These are phyloP conservation scores for Trachymyrmex cornetzi DNA, from an alignment of 1,140 invertebrate species.

Conservation along the genomic window DNA sequence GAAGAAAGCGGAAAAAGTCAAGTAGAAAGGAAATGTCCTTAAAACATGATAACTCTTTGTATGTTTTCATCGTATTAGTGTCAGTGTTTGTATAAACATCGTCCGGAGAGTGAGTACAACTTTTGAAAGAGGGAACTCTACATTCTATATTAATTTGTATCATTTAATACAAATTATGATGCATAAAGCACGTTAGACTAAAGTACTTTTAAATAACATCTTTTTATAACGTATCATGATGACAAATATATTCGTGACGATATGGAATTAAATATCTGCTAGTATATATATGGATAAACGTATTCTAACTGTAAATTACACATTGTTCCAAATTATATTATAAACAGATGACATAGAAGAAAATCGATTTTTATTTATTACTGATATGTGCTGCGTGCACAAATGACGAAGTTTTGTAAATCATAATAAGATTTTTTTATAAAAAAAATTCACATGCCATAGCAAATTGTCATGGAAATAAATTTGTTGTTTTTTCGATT, in stretches of 20 bases:
- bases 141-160: constrained; percentile 27
- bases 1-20: constrained; percentile 94
- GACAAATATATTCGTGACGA: constrained; percentile 13
- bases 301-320: constrained; percentile 51
- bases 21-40: constrained; percentile 95
- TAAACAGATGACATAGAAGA: constrained; percentile 49
- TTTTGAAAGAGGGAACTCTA: constrained; percentile 33
- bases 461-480: constrained; percentile 46
- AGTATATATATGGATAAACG: constrained; percentile 46
- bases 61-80: constrained; percentile 28
- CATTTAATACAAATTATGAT: constrained; percentile 31
- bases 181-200: constrained; percentile 3
- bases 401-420: constrained; percentile 70
- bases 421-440: constrained; percentile 72
- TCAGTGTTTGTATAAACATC: constrained; percentile 62
- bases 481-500: constrained; percentile 26
- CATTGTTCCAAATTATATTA: constrained; percentile 40
- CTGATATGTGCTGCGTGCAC: background rate
- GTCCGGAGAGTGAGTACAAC: constrained; percentile 42
- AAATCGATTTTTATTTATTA: constrained; percentile 60
- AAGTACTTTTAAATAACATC: constrained; percentile 39
- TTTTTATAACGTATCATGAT: constrained; percentile 45
- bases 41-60: constrained; percentile 64
- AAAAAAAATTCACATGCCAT: constrained; percentile 57
- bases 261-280: constrained; percentile 19